Evolutionary conservation across 2,797 vertebrate species (phyloP), one percentile per base, ranked within the genome.

Genomic region (Characodon lateralis): DNA sequence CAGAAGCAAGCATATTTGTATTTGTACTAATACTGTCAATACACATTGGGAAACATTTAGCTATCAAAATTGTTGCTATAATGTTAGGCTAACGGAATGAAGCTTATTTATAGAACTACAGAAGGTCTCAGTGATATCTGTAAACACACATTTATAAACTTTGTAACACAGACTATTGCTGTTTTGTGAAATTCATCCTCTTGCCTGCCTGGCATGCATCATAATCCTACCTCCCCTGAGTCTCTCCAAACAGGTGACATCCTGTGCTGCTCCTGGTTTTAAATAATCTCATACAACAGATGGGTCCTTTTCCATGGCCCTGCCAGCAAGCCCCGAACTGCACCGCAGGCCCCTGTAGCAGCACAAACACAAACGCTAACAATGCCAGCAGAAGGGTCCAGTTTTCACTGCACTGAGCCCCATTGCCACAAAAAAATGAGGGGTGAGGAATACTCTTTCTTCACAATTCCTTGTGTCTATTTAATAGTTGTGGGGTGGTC

Each of bases 261-360:
- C 90, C 91, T 90, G 92, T 85, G 85, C 86, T 74, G 86, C 85
- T 87, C 85, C 85, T 89, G 85, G 88, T 93, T 83, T 85, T 85
- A 90, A 93, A 92, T 93, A 92, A 94, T 95, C 92, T 92, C 84
- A 81, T 85, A 88, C 85, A 93, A 93, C 94, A 95, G 94, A 95
- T 95, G 93, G 94, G 90, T 92, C 82, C 77, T 81, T 89, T 91
- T 81, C 81, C 78, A 61, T 24, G 31, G 76, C 88, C 85, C 85
- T 89, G 91, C 91, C 88, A 90, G 89, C 91, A 87, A 73, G 83
- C 69, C 77, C 89, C 76, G 31, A 87, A 75, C 86, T 28, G 85
- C 90, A 81, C 92, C 65, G 63, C 88, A 58, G 92, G 88, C 83
- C 68, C 86, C 81, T 13, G 31, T 88, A 89, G 91, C 89, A 88